phyloP scores from a whole-genome alignment of 30 jellyfish, hydroid and myxozoan genomes.

The Pelagia noctiluca region DNA sequence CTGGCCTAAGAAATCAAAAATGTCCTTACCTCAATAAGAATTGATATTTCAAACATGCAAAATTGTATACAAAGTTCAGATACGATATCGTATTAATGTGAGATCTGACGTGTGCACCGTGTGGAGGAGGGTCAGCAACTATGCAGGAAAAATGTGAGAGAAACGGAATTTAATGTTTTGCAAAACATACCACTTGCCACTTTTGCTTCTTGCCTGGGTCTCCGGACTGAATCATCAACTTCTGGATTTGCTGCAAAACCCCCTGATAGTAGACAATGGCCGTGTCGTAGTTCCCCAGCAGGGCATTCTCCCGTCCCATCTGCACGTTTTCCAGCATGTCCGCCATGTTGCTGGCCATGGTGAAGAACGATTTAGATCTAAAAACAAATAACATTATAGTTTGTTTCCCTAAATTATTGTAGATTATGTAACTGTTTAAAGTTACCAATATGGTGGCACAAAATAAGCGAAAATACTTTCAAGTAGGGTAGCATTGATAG shows the following conservation, averaged over 20 bases:
- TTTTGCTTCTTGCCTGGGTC: constrained; percentile 85
- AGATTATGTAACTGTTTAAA: no score
- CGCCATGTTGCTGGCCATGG: constrained; percentile 58
- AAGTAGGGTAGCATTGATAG: no score
- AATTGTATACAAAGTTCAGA: no score
- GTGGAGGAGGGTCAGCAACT: no score
- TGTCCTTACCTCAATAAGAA: neutral
- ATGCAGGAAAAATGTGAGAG: no score
- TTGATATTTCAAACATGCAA: neutral
- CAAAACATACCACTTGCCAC: constrained; percentile 98
- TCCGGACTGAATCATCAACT: constrained; percentile 66
- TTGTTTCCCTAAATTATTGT: no score
- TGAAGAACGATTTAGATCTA: neutral
- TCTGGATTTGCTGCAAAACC: constrained; percentile 91
- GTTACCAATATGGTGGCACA: no score
- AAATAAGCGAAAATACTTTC: no score
- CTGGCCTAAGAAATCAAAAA: constrained; percentile 63
- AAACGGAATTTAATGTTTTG: no score
- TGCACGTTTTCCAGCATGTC: constrained; percentile 87
- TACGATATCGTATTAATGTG: no score
- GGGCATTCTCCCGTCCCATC: constrained; percentile 93
- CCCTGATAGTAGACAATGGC: constrained; percentile 97
- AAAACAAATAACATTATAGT: no score
- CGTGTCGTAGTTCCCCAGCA: constrained; percentile 90
- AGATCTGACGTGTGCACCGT: no score